A percentile compares a stretch with the other conserved stretches of the same genome.
Conservation (phyloP, 2,888 invertebrate species). For the Bellardia pandia region DNA sequence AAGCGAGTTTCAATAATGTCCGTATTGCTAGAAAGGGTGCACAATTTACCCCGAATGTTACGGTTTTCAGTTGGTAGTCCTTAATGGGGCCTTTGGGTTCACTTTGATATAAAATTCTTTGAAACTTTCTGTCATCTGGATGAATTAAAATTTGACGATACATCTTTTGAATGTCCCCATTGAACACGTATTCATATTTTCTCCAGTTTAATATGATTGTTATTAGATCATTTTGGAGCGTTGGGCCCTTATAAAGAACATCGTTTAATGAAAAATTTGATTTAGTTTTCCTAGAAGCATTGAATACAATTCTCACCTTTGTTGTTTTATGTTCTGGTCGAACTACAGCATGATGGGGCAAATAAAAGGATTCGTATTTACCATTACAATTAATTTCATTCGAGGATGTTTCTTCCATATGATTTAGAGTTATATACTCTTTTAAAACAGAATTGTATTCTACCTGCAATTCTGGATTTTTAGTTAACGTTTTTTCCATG, state of each 20-base stretch:
- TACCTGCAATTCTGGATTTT: not conserved
- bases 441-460: conserved; percentile 5
- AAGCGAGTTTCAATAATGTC: not conserved
- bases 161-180: conserved; percentile 73
- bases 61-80: not conserved
- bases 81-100: not conserved
- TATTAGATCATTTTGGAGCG: conserved; percentile 65
- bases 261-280: conserved; percentile 63
- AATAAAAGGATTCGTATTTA: conserved; percentile 46
- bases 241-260: conserved; percentile 59
- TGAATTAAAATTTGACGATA: conserved; percentile 68
- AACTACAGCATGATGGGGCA: conserved; percentile 69
- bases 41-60: not conserved
- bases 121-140: conserved; percentile 18
- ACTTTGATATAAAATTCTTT: too few species aligned
- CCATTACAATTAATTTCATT: conserved; percentile 17
- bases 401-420: conserved; percentile 29
- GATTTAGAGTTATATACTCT: conserved; percentile 19
- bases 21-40: too few species aligned
- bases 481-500: not conserved
- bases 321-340: conserved; percentile 56
- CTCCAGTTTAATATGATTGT: conserved; percentile 55
- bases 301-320: conserved; percentile 71
- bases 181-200: conserved; percentile 62
- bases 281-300: conserved; percentile 63